A percentile compares a stretch with the other conserved stretches of the same genome.
These are phyloP conservation scores for Sebastes aleutianus DNA, from an alignment of 2,797 vertebrate species.

Conservation along the genomic window DNA sequence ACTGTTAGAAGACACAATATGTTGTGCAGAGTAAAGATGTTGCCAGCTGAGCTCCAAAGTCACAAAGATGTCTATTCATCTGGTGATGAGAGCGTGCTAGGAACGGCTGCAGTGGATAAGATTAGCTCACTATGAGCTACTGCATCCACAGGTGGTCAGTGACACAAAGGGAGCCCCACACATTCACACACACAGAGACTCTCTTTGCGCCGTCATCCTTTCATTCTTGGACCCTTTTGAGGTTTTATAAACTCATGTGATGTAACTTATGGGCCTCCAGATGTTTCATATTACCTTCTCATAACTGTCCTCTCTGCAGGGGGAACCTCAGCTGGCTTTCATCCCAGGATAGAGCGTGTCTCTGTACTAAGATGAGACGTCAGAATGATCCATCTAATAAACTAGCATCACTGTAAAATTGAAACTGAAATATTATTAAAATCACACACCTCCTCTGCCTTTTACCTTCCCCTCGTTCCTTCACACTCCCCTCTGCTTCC, in stretches of 20 bases:
- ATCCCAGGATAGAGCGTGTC: neutral
- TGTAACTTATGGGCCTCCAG: slow-evolving; percentile 39
- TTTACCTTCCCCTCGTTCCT: neutral
- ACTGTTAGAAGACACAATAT: neutral
- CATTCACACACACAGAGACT: slow-evolving; percentile 13
- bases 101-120: slow-evolving; percentile 1
- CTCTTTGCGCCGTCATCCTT: slow-evolving; percentile 1
- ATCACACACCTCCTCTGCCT: neutral
- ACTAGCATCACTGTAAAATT: neutral
- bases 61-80: slow-evolving; percentile 29
- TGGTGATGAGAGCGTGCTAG: neutral
- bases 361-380: neutral
- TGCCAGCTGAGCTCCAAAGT: neutral
- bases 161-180: neutral
- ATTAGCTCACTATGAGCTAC: slow-evolving; percentile 28
- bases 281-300: slow-evolving; percentile 48
- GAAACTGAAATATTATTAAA: neutral
- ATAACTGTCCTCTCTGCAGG: slow-evolving; percentile 27
- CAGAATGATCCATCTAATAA: neutral
- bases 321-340: slow-evolving; percentile 29
- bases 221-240: slow-evolving; percentile 12
- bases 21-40: neutral
- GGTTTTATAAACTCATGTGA: slow-evolving; percentile 3
- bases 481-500: neutral
- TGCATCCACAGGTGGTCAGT: slow-evolving; percentile 47